Percentiles rank a stretch among this genome's conserved stretches.
phyloP scores from a whole-genome alignment of 2,113 vertebrate species.

The Etia nguti region DNA sequence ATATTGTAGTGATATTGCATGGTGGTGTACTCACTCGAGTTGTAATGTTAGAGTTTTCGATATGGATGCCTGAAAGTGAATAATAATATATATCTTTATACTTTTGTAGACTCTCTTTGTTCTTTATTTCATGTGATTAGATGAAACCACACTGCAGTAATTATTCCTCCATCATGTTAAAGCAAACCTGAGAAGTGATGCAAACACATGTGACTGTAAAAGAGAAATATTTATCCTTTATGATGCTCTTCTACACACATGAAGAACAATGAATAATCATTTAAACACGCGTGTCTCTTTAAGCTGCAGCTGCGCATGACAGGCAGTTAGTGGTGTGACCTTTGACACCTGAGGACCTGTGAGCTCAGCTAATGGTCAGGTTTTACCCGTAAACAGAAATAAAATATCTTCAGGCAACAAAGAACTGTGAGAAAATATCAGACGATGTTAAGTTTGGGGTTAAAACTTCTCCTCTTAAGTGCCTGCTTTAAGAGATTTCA shows the following conservation, averaged over 20 bases:
- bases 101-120: neutral
- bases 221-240: slow-evolving; percentile 3
- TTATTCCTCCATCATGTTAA: neutral
- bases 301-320: neutral
- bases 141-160: neutral
- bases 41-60: neutral
- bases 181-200: neutral
- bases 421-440: neutral
- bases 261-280: neutral
- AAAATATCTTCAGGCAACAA: neutral
- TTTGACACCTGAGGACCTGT: neutral
- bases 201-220: neutral
- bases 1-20: neutral
- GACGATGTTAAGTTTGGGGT: too few species aligned
- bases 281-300: neutral
- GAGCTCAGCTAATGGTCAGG: neutral
- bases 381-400: neutral
- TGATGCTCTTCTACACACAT: neutral
- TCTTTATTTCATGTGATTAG: neutral
- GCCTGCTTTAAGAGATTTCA: neutral
- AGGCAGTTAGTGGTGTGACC: neutral
- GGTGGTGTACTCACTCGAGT: neutral
- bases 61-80: neutral
- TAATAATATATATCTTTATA: neutral
- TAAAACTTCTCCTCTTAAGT: neutral